phyloP scores from a whole-genome alignment of 2,113 vertebrate genomes.

The Poeciliopsis turrubarensis region DNA sequence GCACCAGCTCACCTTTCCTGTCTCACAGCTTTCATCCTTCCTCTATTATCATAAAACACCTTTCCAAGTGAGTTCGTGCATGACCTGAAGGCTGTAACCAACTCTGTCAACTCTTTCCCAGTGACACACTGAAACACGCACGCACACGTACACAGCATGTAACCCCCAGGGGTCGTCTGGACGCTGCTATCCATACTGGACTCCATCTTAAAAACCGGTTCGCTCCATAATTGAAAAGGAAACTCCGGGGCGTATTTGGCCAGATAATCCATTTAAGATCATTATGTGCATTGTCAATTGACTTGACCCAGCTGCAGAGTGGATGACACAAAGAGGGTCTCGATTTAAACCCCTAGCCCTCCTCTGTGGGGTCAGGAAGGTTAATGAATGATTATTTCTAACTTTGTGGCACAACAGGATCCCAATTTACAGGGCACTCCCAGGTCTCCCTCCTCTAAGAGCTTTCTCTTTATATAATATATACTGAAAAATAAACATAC shows the following conservation, averaged over 20 bases:
- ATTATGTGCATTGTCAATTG: constrained; percentile 80
- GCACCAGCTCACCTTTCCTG: constrained; percentile 25
- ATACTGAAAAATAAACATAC: constrained; percentile 5
- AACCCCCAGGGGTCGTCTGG: constrained; percentile 46
- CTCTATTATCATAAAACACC: constrained; percentile 45
- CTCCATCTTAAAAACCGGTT: constrained; percentile 63
- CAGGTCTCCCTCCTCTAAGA: background rate
- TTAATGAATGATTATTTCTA: constrained; percentile 88
- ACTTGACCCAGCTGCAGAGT: constrained; percentile 77
- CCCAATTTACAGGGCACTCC: constrained; percentile 62
- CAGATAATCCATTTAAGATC: constrained; percentile 84
- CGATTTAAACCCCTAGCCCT: constrained; percentile 32
- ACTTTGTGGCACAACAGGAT: constrained; percentile 80
- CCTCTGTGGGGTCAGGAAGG: constrained; percentile 67
- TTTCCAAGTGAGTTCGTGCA: constrained; percentile 26
- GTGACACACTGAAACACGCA: constrained; percentile 17
- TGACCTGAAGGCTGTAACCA: constrained; percentile 32
- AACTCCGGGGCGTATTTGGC: constrained; percentile 74
- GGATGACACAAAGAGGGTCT: constrained; percentile 66
- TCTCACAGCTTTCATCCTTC: constrained; percentile 19
- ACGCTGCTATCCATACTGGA: constrained; percentile 27
- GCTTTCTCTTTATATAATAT: constrained; percentile 10
- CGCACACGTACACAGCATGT: constrained; percentile 21
- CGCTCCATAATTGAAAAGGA: constrained; percentile 82
- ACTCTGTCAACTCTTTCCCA: background rate